Evolutionary conservation across 37 sponge, comb jelly and placozoan genomes (phyloP), one percentile per base, ranked within the genome.

Genomic region (Cliona cf. orientalis): DNA sequence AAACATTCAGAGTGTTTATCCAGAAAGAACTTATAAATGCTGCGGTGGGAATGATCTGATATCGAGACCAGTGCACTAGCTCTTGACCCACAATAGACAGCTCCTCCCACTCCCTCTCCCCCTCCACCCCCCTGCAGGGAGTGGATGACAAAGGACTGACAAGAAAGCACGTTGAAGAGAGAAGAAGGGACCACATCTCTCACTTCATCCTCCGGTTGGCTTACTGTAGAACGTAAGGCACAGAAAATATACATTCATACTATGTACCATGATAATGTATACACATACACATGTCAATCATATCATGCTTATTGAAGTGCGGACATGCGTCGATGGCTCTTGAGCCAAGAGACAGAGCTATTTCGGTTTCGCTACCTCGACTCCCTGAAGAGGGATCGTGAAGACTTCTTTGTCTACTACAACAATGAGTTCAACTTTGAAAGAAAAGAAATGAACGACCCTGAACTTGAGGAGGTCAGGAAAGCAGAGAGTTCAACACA

Each of bases 141-240:
- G 79, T 66, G 64, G 66, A 34, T 67, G 55, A 9, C 55, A 46
- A 66, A n/a, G 53, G 79, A 26, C 31, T 46, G 19, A 5, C 35
- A n/a, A 22, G 23, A 34, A 58, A 60, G 60, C 85, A 79, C 29
- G 44, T 46, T 2, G 49, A 79, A 70, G 87, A 93, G 56, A 65
- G 84, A 35, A 78, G 90, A 39, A 93, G 75, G 32, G 98, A 97
- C 69, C 91, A 93, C 73, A 84, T 97, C 58, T 95, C 98, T 2
- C 98, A 97, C 69, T 97, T 86, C 80, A 92, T 97, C 53, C 86
- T 97, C n/a, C 76, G 98, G 36, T 86, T 97, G 33, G 95, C 98
- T 32, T 95, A 88, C 71, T 95, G 94, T 38, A 69, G 84, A 69
- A 87, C 88, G 94, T 96, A 58, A 84, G 89, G 49, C n/a, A 56